Evolutionary conservation across 2,113 vertebrate genomes (phyloP), one percentile per base, ranked within the genome.

Genomic region (Theristicus caerulescens): DNA sequence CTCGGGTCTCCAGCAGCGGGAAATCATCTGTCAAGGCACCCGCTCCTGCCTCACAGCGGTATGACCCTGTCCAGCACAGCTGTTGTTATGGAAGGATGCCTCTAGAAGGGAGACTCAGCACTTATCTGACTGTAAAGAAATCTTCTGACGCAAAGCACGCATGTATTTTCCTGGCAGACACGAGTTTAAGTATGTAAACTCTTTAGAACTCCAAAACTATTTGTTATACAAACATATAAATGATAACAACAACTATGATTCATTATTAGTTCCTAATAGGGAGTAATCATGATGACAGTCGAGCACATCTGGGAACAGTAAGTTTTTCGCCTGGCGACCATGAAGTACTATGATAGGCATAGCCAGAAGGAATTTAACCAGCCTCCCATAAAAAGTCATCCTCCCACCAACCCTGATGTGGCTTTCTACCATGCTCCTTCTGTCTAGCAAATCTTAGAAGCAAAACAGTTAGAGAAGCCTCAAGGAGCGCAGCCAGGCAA

Each of bases 221-320:
- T 85, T 91, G 26, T 89, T 84, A 82, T 7, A 72, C 47, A 87
- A 95, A 89, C 57, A 85, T 19, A 67, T 34, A 71, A 11, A 78
- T 59, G 69, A 74, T 52, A 89, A 64, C 29, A 47, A 85, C 19
- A 40, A 71, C 17, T 40, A 17, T 19, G n/a, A 93, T 71, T 67
- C 72, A 77, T 55, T 74, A 84, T 27, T 61, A 71, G 24, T 16
- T 93, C 70, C 78, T 89, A 79, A 93, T 2, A 84, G 26, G 34
- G 57, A 89, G 47, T 55, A 31, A 82, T 71, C 34, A n/a, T 7
- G 21, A 90, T 9, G 29, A 83, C 54, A 92, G 71, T 44, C 1
- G 3, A 91, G 89, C 69, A 67, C 77, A 91, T 78, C 64, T 74
- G 72, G 67, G 80, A 91, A 73, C 51, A 59, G 12, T n/a, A 65